Percentiles rank a stretch among this genome's conserved stretches.
Conservation (phyloP, 2,797 vertebrate species). For the Coendou prehensilis region DNA sequence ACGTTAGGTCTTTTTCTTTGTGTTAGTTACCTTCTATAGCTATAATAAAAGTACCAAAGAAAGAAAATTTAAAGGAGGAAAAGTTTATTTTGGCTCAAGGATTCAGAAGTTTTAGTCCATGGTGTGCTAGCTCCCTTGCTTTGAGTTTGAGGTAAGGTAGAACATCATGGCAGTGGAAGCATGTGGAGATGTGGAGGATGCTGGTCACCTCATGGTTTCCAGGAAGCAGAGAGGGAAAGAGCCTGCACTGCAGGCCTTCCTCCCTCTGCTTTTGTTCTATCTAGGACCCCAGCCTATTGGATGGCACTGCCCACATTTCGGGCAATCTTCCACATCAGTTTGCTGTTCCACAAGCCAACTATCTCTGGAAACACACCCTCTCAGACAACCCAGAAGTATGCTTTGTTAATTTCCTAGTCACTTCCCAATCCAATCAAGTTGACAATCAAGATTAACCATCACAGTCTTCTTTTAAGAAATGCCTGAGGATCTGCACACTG, state of each 20-base stretch:
- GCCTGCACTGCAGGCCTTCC: not conserved
- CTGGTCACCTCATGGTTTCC: not conserved
- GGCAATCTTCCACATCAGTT: not conserved
- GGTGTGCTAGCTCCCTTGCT: not conserved
- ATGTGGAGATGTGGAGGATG: not conserved
- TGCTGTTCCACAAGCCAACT: not conserved
- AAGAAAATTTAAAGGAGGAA: not conserved
- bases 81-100: not conserved
- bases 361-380: not conserved
- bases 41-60: not conserved
- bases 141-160: not conserved
- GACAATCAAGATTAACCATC: not conserved
- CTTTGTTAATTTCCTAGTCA: not conserved
- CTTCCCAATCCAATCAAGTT: not conserved
- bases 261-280: not conserved
- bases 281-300: not conserved
- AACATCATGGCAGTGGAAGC: not conserved
- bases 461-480: not conserved
- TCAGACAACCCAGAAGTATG: not conserved
- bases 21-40: not conserved
- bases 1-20: not conserved
- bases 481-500: not conserved
- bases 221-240: not conserved
- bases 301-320: not conserved
- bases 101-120: not conserved